These are phyloP conservation scores for Patiria pectinifera DNA, from an alignment of 53 echinoderm and acorn worm genomes.

Conservation along the genomic window DNA sequence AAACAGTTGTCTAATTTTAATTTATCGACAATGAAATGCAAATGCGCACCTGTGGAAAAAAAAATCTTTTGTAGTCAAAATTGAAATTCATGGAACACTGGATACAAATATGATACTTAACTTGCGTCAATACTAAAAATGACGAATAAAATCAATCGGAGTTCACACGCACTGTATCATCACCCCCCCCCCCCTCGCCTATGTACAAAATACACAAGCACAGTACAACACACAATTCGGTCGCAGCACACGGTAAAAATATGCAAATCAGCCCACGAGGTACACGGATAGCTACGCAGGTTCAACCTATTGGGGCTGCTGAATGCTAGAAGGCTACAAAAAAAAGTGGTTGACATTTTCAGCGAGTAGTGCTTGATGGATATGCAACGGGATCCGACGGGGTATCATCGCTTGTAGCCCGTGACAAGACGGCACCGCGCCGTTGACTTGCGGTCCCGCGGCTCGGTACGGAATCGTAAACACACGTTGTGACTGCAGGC, in stretches of 20 bases:
- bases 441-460: background rate
- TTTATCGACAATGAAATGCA: too few relatives aligned
- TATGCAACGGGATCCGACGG: background rate
- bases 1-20: too few relatives aligned
- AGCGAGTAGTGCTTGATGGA: background rate
- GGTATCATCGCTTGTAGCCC: background rate
- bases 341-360: constrained; percentile 15
- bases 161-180: too few relatives aligned
- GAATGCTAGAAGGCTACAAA: background rate
- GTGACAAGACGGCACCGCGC: background rate
- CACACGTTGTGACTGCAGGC: background rate
- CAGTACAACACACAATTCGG: background rate
- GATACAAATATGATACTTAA: too few relatives aligned
- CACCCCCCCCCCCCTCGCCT: too few relatives aligned
- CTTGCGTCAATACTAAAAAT: too few relatives aligned
- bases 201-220: too few relatives aligned
- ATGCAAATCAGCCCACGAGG: background rate
- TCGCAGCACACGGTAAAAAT: background rate
- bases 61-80: too few relatives aligned
- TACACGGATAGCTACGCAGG: background rate
- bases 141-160: too few relatives aligned
- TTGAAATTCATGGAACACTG: too few relatives aligned
- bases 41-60: too few relatives aligned
- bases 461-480: background rate
- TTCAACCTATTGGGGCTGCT: background rate